Evolutionary conservation across 1,140 invertebrate species (phyloP).

Genomic region (Bilobella aurantiaca): DNA sequence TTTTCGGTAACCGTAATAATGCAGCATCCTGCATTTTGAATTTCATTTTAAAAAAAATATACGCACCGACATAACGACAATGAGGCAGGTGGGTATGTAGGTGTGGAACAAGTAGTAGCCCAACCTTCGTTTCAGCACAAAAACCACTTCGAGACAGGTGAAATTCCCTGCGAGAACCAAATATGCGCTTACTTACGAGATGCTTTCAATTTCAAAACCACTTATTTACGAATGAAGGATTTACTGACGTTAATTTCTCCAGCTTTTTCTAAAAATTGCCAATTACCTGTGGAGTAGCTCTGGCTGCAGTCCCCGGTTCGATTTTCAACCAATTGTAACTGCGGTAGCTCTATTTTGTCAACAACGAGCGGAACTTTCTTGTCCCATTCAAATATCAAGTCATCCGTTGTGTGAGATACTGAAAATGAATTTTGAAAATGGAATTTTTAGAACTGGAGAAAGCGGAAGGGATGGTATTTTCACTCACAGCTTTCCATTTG

Average conservation of each 20-base stretch:
- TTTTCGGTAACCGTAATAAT: too few species aligned
- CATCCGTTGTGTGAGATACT: slow-evolving; percentile 84
- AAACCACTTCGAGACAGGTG: slow-evolving; percentile 76
- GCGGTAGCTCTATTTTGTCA: slow-evolving; percentile 77
- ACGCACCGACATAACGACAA: slow-evolving; percentile 45
- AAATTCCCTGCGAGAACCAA: slow-evolving; percentile 58
- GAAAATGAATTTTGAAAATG: too few species aligned
- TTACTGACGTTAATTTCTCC: too few species aligned
- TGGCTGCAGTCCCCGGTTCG: slow-evolving; percentile 78
- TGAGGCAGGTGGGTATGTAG: slow-evolving; percentile 75
- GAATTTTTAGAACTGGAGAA: too few species aligned
- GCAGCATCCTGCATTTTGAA: background rate
- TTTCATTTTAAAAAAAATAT: background rate
- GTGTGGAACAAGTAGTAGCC: slow-evolving; percentile 83
- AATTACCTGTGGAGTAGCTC: slow-evolving; percentile 67
- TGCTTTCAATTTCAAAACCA: too few species aligned
- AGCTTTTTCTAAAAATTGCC: too few species aligned
- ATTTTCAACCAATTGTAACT: slow-evolving; percentile 70
- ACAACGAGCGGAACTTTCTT: slow-evolving; percentile 75
- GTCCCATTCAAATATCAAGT: slow-evolving; percentile 83
- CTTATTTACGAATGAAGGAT: too few species aligned
- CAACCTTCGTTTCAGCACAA: slow-evolving; percentile 71
- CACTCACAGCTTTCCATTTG: slow-evolving; percentile 84
- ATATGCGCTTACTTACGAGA: too few species aligned
- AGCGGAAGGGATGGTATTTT: too few species aligned